Conservation (phyloP, 2,888 invertebrate species). For the Dynastes tityus region DNA sequence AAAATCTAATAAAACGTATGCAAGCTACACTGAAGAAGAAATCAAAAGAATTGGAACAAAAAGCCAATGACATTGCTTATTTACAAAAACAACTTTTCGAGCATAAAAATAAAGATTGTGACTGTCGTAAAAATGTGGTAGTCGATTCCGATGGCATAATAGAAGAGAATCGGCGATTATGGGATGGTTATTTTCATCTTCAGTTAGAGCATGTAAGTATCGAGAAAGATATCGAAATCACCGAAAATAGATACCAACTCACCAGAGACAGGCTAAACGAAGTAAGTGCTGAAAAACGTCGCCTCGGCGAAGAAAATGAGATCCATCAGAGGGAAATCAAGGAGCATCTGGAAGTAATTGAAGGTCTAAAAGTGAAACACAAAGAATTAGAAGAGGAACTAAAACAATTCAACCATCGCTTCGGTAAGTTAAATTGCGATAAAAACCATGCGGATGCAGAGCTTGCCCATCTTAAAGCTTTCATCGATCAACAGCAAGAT, state of each 20-base stretch:
- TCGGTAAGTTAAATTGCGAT: constrained; percentile 7
- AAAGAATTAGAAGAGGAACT: constrained; percentile 5
- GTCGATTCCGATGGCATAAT: constrained; percentile 39
- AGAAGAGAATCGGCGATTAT: constrained; percentile 46
- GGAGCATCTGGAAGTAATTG: constrained; percentile 3
- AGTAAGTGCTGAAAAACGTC: constrained; percentile 15
- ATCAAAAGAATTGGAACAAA: constrained; percentile 33
- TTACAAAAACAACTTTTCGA: constrained; percentile 16
- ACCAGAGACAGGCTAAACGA: constrained; percentile 6
- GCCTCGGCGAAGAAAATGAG: constrained; percentile 15
- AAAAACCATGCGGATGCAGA: constrained; percentile 25
- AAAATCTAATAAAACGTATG: constrained; percentile 41
- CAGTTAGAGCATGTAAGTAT: constrained; percentile 41
- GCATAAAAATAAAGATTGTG: constrained; percentile 17
- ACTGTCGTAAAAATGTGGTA: constrained; percentile 28
- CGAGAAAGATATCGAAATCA: constrained; percentile 33
- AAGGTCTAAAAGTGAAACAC: constrained; percentile 19
- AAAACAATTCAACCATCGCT: constrained; percentile 17
- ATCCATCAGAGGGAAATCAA: constrained; percentile 1
- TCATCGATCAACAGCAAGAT: constrained; percentile 25
- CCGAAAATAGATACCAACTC: constrained; percentile 27
- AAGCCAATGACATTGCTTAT: constrained; percentile 16
- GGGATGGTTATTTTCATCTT: constrained; percentile 43
- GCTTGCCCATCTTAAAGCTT: constrained; percentile 23
- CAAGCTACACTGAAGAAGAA: constrained; percentile 40